Percentiles rank a stretch among this genome's conserved stretches.
Evolutionary conservation across 2,113 vertebrate species (phyloP).

Genomic region (Hippoglossus stenolepis): DNA sequence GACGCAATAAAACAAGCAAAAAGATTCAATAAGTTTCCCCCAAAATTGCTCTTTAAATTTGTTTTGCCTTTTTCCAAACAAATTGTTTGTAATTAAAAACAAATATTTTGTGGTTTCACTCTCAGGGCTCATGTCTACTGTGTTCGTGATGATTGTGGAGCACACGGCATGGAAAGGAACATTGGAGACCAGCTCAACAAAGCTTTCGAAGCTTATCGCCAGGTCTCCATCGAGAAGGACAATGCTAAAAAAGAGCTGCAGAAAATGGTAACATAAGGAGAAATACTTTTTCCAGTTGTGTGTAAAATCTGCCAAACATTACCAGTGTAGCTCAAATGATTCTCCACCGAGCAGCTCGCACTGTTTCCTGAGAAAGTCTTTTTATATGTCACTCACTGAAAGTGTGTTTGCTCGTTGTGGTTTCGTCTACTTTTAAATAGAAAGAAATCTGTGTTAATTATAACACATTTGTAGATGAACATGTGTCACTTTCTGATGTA

Average conservation of each 20-base stretch:
- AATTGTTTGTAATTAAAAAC: too few species aligned
- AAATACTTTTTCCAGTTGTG: neutral
- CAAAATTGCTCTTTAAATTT: too few species aligned
- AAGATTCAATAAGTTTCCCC: neutral
- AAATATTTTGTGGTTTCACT: neutral
- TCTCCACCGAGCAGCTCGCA: neutral
- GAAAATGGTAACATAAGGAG: conserved; percentile 84
- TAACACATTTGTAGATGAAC: neutral
- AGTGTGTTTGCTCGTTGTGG: neutral
- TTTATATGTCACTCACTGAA: neutral
- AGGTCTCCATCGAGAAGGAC: conserved; percentile 95
- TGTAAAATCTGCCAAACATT: neutral
- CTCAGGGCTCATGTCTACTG: conserved; percentile 79
- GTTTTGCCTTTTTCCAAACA: too few species aligned
- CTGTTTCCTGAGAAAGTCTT: neutral
- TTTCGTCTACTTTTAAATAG: neutral
- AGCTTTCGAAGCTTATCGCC: conserved; percentile 96
- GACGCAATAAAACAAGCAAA: neutral
- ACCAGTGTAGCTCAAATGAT: neutral
- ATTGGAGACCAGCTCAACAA: conserved; percentile 97
- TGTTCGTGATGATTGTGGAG: conserved; percentile 92
- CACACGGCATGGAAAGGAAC: conserved; percentile 95
- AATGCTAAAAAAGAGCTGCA: conserved; percentile 89
- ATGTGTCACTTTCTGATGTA: neutral
- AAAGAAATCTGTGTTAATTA: too few species aligned